Percentiles rank a stretch among this genome's conserved stretches.
phyloP scores from a whole-genome alignment of 2,113 vertebrate genomes.

The Oryzias curvinotus region DNA sequence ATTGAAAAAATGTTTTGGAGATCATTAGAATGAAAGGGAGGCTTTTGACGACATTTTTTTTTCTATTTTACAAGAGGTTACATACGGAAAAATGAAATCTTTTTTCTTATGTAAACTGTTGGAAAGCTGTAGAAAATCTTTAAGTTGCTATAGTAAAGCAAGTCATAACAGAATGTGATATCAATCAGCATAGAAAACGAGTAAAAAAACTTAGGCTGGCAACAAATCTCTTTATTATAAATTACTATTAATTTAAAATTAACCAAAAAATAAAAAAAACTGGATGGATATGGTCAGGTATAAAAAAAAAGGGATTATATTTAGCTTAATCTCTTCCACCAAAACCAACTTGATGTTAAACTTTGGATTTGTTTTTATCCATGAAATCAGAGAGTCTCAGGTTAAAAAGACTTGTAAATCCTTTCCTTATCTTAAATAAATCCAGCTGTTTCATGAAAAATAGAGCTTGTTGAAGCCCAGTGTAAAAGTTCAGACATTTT shows the following conservation, averaged over 20 bases:
- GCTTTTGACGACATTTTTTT: conserved; percentile 9
- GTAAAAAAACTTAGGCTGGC: conserved; percentile 7
- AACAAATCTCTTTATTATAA: conserved; percentile 21
- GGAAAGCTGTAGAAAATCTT: conserved; percentile 5
- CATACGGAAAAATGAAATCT: conserved; percentile 46
- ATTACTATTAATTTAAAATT: conserved; percentile 7
- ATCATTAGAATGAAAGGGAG: conserved; percentile 36
- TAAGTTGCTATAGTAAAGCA: conserved; percentile 18
- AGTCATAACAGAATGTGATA: too few species aligned
- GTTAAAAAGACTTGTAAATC: not conserved
- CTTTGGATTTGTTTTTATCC: not conserved
- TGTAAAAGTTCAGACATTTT: not conserved
- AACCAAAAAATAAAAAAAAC: conserved; percentile 18
- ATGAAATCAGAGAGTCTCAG: conserved; percentile 4
- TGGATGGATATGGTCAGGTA: conserved; percentile 4
- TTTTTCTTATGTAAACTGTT: conserved; percentile 26
- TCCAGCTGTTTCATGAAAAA: not conserved
- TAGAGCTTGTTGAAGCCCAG: not conserved
- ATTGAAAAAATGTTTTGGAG: conserved; percentile 41
- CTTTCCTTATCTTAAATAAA: too few species aligned
- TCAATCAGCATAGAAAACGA: conserved; percentile 15
- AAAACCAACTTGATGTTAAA: not conserved
- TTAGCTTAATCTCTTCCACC: conserved; percentile 32
- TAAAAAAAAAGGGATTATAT: conserved; percentile 22
- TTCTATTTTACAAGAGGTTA: conserved; percentile 30